A percentile compares a stretch with the other conserved stretches of the same genome.
phyloP scores from a whole-genome alignment of 2,888 invertebrate genomes.

The Leptothorax acervorum region DNA sequence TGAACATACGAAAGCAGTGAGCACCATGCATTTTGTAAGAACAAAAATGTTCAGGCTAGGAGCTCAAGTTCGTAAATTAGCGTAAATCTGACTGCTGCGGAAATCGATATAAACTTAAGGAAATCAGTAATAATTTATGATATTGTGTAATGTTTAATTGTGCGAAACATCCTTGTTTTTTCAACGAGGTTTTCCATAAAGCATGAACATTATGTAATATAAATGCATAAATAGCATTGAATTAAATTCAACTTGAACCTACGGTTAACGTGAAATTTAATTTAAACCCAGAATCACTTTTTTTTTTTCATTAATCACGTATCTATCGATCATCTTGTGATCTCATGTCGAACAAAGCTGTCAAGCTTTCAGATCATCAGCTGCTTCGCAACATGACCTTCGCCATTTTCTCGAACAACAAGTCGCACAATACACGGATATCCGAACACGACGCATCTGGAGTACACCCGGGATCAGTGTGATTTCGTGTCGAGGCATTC shows the following conservation, averaged over 20 bases:
- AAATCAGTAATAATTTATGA: background rate
- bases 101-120: background rate
- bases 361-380: background rate
- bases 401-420: slow-evolving; percentile 24
- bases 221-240: background rate
- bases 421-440: slow-evolving; percentile 12
- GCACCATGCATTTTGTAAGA: background rate
- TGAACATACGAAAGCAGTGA: background rate
- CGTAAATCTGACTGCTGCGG: background rate
- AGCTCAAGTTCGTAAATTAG: background rate
- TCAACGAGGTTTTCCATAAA: background rate
- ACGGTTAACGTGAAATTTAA: background rate
- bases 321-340: background rate
- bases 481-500: background rate
- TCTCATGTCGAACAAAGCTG: background rate
- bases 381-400: background rate
- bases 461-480: background rate
- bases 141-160: background rate
- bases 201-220: background rate
- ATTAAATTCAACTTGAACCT: background rate
- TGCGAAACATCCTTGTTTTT: background rate
- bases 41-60: background rate
- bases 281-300: background rate
- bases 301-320: background rate
- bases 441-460: background rate